These are phyloP conservation scores for Druceiella hillmani DNA, from an alignment of 2,888 invertebrate species.

Conservation along the genomic window DNA sequence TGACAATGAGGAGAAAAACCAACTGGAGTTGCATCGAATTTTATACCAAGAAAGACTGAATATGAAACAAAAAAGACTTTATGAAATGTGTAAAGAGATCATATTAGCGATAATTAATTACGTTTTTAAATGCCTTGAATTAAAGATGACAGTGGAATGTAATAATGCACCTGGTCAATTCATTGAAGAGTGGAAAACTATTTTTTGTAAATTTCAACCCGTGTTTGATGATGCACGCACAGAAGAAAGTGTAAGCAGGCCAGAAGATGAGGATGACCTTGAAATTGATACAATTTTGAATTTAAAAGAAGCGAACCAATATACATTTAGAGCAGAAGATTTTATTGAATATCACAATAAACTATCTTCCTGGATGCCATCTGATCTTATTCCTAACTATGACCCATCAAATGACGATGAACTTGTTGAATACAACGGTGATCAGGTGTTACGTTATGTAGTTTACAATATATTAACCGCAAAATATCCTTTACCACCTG, in stretches of 20 bases:
- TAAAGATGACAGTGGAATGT: conserved; percentile 33
- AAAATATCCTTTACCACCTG: conserved; percentile 42
- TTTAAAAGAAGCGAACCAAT: conserved; percentile 48
- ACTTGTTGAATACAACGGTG: conserved; percentile 41
- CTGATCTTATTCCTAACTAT: conserved; percentile 39
- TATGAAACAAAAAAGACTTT: conserved; percentile 42
- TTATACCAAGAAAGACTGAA: conserved; percentile 51
- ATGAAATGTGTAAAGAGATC: conserved; percentile 48
- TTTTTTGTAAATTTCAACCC: conserved; percentile 51
- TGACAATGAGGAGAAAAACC: conserved; percentile 47
- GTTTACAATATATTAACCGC: conserved; percentile 48
- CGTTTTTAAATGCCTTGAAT: conserved; percentile 48
- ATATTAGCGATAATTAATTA: conserved; percentile 52
- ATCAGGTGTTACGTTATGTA: conserved; percentile 44
- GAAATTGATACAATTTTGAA: conserved; percentile 41
- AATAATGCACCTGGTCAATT: conserved; percentile 43
- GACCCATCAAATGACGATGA: conserved; percentile 40
- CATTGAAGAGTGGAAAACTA: conserved; percentile 51
- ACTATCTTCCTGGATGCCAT: conserved; percentile 49
- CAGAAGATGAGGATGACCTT: conserved; percentile 31
- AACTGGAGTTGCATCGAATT: conserved; percentile 46
- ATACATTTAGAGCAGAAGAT: conserved; percentile 49
- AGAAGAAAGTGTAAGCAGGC: conserved; percentile 34
- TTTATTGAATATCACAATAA: conserved; percentile 52
- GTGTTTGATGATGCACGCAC: conserved; percentile 47